Evolutionary conservation across 1,140 invertebrate genomes (phyloP).

Genomic region (Nilaparvata lugens): DNA sequence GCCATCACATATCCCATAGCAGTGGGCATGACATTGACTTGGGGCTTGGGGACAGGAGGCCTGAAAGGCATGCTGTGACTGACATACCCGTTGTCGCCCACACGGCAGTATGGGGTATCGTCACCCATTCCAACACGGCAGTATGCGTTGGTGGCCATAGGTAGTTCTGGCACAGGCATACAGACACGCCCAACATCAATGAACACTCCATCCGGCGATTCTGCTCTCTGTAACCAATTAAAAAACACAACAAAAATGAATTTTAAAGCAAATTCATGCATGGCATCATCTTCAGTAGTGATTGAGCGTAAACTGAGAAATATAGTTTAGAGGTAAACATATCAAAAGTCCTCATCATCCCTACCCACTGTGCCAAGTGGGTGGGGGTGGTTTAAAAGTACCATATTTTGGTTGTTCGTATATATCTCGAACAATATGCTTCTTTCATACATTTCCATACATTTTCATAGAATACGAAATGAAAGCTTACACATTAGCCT

Average conservation of each 20-base stretch:
- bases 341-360: too few species aligned
- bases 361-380: too few species aligned
- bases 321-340: too few species aligned
- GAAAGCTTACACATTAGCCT: too few species aligned
- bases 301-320: not conserved
- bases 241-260: not conserved
- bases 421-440: too few species aligned
- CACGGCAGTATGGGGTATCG: not conserved
- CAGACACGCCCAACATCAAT: not conserved
- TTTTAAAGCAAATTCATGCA: not conserved
- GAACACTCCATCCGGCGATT: constrained; percentile 10
- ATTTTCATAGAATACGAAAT: too few species aligned
- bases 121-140: not conserved
- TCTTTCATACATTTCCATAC: too few species aligned
- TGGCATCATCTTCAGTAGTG: not conserved
- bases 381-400: too few species aligned
- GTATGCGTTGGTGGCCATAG: not conserved
- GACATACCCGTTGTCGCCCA: not conserved
- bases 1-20: constrained; percentile 13
- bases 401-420: too few species aligned
- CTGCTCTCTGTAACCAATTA: constrained; percentile 1
- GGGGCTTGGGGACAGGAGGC: not conserved
- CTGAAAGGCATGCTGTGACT: not conserved
- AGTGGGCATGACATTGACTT: not conserved
- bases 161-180: not conserved